Base-by-base conservation (phyloP, 1,140 invertebrate species). In the Aethina tumida region DNA sequence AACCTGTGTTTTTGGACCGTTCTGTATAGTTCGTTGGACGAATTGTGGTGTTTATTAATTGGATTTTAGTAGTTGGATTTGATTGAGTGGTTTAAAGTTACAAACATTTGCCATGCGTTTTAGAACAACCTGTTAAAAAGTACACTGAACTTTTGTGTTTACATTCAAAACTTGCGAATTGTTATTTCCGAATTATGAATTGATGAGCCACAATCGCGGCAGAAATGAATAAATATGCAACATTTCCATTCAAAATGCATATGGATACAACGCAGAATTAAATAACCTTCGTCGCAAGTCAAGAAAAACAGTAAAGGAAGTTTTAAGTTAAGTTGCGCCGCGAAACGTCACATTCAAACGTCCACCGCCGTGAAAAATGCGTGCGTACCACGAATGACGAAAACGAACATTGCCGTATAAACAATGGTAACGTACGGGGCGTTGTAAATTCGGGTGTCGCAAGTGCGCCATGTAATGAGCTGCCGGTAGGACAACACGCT, bases 401-500 rank as follows among this genome's bases (percentile, higher is more conserved):
- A n/a, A n/a, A n/a, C n/a, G n/a, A n/a, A n/a, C n/a, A n/a, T n/a
- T n/a, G n/a, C n/a, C n/a, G n/a, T n/a, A n/a, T n/a, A n/a, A n/a
- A n/a, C n/a, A n/a, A 47, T 43, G 38, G 24, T 22, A 13, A 25
- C 24, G 33, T 46, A 32, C 41, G 35, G 22, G 25, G 40, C 39
- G 36, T 25, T 30, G 30, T 42, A 22, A 35, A 40, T 24, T 13
- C 17, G n/a, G 14, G 41, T 38, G 26, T 50, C 19, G 12, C 25
- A 39, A 29, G 35, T 25, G 39, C 40, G 46, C 50, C 34, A 53
- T 56, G 51, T 56, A 35, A 53, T 49, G 36, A 33, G 13, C 13
- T 26, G 31, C 27, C 39, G 47, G 39, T 29, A 44, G 50, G 45
- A 48, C 38, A 44, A 52, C 56, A 63, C 56, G 58, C 69, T 73